These are phyloP conservation scores for Hyalella azteca DNA, from an alignment of 2,888 invertebrate species.

Conservation along the genomic window DNA sequence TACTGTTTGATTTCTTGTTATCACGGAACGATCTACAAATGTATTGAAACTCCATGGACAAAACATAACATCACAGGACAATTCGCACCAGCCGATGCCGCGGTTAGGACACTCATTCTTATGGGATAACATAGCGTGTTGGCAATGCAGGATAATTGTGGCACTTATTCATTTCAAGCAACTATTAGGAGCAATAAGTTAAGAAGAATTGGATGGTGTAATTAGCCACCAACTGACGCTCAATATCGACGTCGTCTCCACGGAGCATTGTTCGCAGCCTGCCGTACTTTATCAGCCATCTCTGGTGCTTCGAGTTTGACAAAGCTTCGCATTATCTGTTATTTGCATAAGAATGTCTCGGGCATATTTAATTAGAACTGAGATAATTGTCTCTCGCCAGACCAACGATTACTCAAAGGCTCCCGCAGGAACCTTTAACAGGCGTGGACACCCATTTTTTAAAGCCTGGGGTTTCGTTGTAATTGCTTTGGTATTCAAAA, in stretches of 20 bases:
- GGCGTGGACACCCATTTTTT: too few species aligned
- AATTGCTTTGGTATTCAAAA: too few species aligned
- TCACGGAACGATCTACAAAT: too few species aligned
- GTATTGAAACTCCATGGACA: too few species aligned
- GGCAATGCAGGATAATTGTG: constrained; percentile 34
- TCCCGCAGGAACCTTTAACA: too few species aligned
- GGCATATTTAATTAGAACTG: constrained; percentile 17
- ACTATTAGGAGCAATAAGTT: constrained; percentile 33
- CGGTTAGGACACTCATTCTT: constrained; percentile 1
- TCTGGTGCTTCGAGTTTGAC: constrained; percentile 30
- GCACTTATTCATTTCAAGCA: constrained; percentile 36
- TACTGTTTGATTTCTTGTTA: too few species aligned
- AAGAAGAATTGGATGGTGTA: constrained; percentile 34
- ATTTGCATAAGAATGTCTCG: constrained; percentile 33
- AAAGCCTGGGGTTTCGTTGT: too few species aligned
- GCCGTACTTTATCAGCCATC: constrained; percentile 15
- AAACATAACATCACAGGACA: too few species aligned
- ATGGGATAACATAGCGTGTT: neutral
- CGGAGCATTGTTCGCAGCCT: constrained; percentile 25
- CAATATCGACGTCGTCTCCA: constrained; percentile 16
- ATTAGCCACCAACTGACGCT: neutral
- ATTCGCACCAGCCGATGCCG: too few species aligned
- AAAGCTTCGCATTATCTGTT: constrained; percentile 34
- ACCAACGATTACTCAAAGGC: neutral
- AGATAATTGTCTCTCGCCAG: constrained; percentile 20